These are phyloP conservation scores for Oplegnathus fasciatus DNA, from an alignment of 2,113 vertebrate species.

Conservation along the genomic window DNA sequence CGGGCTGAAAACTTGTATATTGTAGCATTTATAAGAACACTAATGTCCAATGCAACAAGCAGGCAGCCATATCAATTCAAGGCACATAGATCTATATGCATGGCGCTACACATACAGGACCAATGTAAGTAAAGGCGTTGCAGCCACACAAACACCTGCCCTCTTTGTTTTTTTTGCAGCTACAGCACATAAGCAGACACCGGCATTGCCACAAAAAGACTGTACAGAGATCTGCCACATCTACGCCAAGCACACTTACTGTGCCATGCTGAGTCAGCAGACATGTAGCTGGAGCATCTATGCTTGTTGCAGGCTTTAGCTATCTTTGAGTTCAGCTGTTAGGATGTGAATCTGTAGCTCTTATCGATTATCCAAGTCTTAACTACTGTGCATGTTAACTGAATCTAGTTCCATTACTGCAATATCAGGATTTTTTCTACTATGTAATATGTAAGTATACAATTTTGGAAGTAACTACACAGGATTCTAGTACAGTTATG, in stretches of 20 bases:
- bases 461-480: conserved; percentile 64
- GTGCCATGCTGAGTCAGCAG: conserved; percentile 41
- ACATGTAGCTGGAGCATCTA: conserved; percentile 49
- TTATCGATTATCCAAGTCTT: conserved; percentile 51
- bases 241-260: conserved; percentile 53
- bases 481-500: conserved; percentile 68
- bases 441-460: conserved; percentile 65
- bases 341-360: conserved; percentile 58
- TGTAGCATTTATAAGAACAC: conserved; percentile 63
- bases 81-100: conserved; percentile 82
- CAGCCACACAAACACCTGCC: conserved; percentile 51
- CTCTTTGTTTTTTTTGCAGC: conserved; percentile 39
- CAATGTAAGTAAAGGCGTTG: conserved; percentile 43
- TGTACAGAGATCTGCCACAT: conserved; percentile 65
- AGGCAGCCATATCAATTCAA: conserved; percentile 80
- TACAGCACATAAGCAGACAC: conserved; percentile 70
- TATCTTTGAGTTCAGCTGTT: conserved; percentile 76
- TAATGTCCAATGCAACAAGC: conserved; percentile 75
- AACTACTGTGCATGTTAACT: conserved; percentile 62
- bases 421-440: conserved; percentile 25
- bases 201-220: conserved; percentile 51
- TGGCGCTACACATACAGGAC: conserved; percentile 75
- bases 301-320: conserved; percentile 62
- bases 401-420: conserved; percentile 46
- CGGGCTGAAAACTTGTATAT: conserved; percentile 46